Evolutionary conservation across 1,140 invertebrate species (phyloP).

Genomic region (Drosophila fuyamai): DNA sequence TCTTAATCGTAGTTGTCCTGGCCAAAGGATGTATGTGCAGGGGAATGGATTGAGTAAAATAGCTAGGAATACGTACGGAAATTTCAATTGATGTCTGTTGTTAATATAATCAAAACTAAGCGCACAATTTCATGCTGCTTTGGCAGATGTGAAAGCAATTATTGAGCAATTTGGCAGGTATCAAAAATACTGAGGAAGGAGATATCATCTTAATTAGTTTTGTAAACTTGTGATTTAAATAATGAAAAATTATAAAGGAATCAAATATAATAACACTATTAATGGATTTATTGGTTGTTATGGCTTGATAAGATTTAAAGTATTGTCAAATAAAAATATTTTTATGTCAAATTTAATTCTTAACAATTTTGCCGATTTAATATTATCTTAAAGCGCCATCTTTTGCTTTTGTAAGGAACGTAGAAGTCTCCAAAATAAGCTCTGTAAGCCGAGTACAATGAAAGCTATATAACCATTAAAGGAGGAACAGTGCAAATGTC

Average conservation of each 20-base stretch:
- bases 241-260: not conserved
- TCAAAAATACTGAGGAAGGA: constrained; percentile 13
- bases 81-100: constrained; percentile 44
- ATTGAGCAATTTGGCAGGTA: constrained; percentile 16
- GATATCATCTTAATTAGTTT: not conserved
- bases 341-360: too few species aligned
- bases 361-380: not conserved
- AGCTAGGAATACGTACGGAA: constrained; percentile 21
- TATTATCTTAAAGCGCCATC: constrained; percentile 25
- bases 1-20: constrained; percentile 72
- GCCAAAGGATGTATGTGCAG: constrained; percentile 37
- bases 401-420: constrained; percentile 5
- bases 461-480: constrained; percentile 19
- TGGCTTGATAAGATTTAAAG: not conserved
- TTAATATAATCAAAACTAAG: constrained; percentile 41
- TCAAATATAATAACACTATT: too few species aligned
- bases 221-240: not conserved
- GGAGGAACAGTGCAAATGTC: constrained; percentile 1
- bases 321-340: too few species aligned
- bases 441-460: not conserved
- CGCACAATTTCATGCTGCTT: constrained; percentile 56
- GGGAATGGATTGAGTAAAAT: constrained; percentile 8
- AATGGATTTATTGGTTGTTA: too few species aligned
- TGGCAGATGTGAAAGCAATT: constrained; percentile 32
- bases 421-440: constrained; percentile 49